Base-by-base conservation (phyloP, 2,113 vertebrate genomes). In the Protomyctophum bolini region DNA sequence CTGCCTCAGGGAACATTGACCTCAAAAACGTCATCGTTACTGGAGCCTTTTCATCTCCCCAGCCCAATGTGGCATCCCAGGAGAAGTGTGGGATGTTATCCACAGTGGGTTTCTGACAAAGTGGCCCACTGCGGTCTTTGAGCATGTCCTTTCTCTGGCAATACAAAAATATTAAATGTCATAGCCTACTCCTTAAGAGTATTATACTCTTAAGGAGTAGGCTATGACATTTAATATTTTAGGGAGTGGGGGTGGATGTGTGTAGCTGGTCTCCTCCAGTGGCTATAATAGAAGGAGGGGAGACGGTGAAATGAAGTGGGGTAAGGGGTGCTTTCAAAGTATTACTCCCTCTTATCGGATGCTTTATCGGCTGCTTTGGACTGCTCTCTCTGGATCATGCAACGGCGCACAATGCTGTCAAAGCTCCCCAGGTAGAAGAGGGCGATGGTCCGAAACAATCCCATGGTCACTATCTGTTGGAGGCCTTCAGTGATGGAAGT, bases 391-490 rank as follows among this genome's bases (percentile, higher is more conserved):
- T 98, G 94, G 81, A 96, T 94, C 97, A 98, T 98, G 91, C 98
- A 99, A 86, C 97, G 97, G 58, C 95, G 98, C 66, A 98, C 90
- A 63, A 99, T 98, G 90, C 95, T 96, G 92, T 99, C 97, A 65
- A 99, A 99, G 73, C 97, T 98, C 86, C 96, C 95, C 79, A 97
- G 91, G 91, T 98, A 98, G 92, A 98, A 97, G 12, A 98, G 91
- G 58, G 96, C 95, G 33, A 98, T 88, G 65, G 94, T 96, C 75
- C 98, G 96, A 91, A 98, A 98, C 65, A 99, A 87, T 70, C 98
- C 96, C 96, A 98, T 97, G 85, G 96, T 97, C 75, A 98, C 94
- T 33, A 99, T 93, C 98, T 97, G 96, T 88, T 98, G 97, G 70
- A 99, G 96, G 14, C 95, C 97, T 87, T 99, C 97, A 7, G 95